phyloP scores from a whole-genome alignment of 2,888 invertebrate genomes.

The Beris morrisii region DNA sequence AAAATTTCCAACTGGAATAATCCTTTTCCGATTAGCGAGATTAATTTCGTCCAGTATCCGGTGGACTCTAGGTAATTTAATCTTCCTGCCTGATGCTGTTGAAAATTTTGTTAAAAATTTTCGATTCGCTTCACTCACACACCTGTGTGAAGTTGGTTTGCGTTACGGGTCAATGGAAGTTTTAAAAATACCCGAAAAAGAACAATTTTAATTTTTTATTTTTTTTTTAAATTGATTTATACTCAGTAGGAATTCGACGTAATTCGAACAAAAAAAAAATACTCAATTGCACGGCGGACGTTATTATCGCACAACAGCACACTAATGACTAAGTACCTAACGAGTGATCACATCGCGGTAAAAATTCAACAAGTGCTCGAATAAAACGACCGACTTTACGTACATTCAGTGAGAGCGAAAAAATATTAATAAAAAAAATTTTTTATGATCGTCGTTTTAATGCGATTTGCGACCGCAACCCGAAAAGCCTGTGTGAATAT shows the following conservation, averaged over 20 bases:
- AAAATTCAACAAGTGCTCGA: conserved; percentile 29
- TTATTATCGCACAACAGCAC: conserved; percentile 29
- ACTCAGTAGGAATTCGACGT: conserved; percentile 1
- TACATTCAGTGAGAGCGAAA: conserved; percentile 2
- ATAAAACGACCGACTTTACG: conserved; percentile 7
- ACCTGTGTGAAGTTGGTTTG: too few species aligned
- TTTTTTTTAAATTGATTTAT: not conserved
- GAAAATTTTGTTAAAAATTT: too few species aligned
- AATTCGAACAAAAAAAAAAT: conserved; percentile 12
- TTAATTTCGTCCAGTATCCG: conserved; percentile 2
- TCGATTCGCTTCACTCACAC: too few species aligned
- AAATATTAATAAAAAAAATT: conserved; percentile 15
- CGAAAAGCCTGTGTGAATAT: not conserved
- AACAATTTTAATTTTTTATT: not conserved
- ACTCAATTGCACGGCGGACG: conserved; percentile 4
- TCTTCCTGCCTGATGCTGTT: too few species aligned
- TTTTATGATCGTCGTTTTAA: conserved; percentile 16
- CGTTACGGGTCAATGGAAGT: too few species aligned
- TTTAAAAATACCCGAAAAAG: too few species aligned
- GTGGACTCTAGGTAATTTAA: not conserved
- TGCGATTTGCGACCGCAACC: conserved; percentile 16
- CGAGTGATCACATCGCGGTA: conserved; percentile 4
- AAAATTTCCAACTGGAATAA: too few species aligned
- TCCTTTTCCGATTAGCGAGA: too few species aligned
- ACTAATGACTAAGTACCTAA: conserved; percentile 25